These are phyloP conservation scores for Callorhinus ursinus DNA, from an alignment of 2,113 vertebrate species.

Conservation along the genomic window DNA sequence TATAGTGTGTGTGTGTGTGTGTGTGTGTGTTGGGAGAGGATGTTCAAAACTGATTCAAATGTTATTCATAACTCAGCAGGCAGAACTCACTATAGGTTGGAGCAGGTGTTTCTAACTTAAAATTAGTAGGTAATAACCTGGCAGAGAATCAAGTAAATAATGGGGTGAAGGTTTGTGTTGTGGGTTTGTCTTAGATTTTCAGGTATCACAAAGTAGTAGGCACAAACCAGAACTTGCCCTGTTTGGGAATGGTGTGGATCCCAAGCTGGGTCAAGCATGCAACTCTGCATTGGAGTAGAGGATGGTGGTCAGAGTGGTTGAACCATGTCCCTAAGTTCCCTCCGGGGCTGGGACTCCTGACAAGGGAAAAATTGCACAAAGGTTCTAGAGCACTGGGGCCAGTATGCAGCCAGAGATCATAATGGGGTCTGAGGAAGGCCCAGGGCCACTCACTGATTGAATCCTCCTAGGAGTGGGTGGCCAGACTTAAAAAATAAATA, in stretches of 20 bases:
- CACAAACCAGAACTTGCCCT: neutral
- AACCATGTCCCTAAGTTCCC: fast-evolving
- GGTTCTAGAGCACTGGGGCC: neutral
- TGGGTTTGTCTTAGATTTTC: neutral
- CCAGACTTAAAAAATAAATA: neutral
- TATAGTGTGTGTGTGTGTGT: neutral
- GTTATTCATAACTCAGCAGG: neutral
- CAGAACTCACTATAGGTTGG: neutral
- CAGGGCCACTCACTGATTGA: neutral
- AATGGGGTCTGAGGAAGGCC: neutral
- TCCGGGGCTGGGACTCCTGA: fast-evolving
- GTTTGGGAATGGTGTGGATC: neutral
- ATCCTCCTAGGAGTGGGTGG: neutral
- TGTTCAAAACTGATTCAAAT: neutral
- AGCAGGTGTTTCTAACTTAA: neutral
- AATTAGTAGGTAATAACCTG: neutral
- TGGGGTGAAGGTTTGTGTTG: neutral
- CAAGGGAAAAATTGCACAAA: neutral
- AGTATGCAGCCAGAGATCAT: neutral
- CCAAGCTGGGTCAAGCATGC: neutral
- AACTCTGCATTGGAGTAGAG: neutral
- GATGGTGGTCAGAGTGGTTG: too few species aligned
- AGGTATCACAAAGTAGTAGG: neutral
- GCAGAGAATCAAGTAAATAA: neutral
- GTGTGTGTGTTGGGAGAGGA: neutral